A percentile compares a stretch with the other conserved stretches of the same genome.
Evolutionary conservation across 2,888 invertebrate genomes (phyloP).

Genomic region (Drosophila melanosoma): DNA sequence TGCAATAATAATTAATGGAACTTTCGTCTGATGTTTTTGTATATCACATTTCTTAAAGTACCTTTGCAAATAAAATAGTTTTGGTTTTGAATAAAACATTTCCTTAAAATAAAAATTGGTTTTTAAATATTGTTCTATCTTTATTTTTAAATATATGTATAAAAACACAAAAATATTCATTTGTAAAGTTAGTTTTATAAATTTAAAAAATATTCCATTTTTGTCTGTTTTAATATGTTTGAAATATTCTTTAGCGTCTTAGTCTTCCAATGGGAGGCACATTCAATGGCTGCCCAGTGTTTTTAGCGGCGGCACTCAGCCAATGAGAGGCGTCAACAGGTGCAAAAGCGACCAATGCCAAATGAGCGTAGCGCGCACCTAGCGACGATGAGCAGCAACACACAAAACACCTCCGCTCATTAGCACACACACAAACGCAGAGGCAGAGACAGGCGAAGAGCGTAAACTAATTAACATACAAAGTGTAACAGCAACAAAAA

Average conservation of each 20-base stretch:
- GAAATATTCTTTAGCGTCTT: not conserved
- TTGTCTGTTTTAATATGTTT: not conserved
- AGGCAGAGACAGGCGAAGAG: conserved; percentile 38
- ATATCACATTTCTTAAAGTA: not conserved
- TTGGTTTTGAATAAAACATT: too few species aligned
- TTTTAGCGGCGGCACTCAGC: conserved; percentile 40
- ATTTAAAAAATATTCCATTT: not conserved
- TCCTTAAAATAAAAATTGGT: too few species aligned
- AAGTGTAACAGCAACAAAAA: conserved; percentile 57
- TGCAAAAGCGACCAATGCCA: conserved; percentile 68
- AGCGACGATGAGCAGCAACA: conserved; percentile 26
- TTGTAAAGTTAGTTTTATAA: not conserved
- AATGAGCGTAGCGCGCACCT: conserved; percentile 62
- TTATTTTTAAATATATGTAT: too few species aligned
- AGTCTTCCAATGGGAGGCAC: not conserved
- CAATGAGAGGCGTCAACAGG: conserved; percentile 74
- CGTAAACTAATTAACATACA: conserved; percentile 76
- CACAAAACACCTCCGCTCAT: conserved; percentile 67
- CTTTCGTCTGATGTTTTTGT: too few species aligned
- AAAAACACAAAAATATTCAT: too few species aligned
- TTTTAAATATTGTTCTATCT: too few species aligned
- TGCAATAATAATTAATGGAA: not conserved
- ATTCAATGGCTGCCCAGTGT: conserved; percentile 48
- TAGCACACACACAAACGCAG: conserved; percentile 52
- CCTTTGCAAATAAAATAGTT: too few species aligned